A percentile compares a stretch with the other conserved stretches of the same genome.
phyloP scores from a whole-genome alignment of 2,113 vertebrate species.

The Strix uralensis region DNA sequence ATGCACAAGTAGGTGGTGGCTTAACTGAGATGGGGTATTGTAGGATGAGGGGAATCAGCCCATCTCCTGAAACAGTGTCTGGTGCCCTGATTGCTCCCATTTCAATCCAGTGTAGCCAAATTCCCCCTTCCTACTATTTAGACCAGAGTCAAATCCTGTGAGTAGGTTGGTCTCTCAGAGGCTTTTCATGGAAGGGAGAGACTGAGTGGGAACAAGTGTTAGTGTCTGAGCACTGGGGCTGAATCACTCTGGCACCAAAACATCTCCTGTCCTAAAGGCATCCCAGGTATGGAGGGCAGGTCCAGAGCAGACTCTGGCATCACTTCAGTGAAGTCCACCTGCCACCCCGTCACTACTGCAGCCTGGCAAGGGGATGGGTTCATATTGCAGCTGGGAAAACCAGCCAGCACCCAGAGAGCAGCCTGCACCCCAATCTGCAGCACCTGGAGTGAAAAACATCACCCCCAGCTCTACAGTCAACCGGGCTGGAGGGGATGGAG shows the following conservation, averaged over 20 bases:
- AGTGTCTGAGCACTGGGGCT: not conserved
- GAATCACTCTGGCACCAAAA: not conserved
- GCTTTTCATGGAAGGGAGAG: not conserved
- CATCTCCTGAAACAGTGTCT: not conserved
- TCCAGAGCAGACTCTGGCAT: not conserved
- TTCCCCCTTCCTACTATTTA: not conserved
- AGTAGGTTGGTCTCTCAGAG: not conserved
- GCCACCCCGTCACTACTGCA: not conserved
- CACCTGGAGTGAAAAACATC: not conserved
- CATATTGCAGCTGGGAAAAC: not conserved
- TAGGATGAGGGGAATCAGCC: not conserved
- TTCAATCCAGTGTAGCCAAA: not conserved
- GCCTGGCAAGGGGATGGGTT: not conserved
- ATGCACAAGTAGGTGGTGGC: not conserved
- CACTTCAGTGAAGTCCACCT: not conserved
- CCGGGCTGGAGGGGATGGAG: not conserved
- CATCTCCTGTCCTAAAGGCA: not conserved
- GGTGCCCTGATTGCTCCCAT: not conserved
- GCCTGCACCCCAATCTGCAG: not conserved
- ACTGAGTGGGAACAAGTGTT: accelerated
- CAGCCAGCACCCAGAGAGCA: not conserved
- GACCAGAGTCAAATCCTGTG: not conserved
- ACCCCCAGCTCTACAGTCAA: not conserved
- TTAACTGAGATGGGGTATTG: not conserved
- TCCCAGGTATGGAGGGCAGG: not conserved